Base-by-base conservation (phyloP, 2,888 invertebrate genomes). In the Nyleta sp. region DNA sequence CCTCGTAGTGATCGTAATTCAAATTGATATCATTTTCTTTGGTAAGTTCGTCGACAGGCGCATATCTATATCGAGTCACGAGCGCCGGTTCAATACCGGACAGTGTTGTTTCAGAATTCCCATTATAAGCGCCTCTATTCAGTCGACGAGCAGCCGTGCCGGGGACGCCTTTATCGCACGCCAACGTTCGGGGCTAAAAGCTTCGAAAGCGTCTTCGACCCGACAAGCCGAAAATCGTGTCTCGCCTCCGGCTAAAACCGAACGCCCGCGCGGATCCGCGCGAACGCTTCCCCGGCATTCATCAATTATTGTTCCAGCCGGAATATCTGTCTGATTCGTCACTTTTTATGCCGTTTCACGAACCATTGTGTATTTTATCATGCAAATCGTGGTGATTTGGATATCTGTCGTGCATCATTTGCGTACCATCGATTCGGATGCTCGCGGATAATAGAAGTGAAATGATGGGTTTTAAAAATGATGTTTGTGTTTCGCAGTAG, bases 101-200 rank as follows among this genome's bases (percentile, higher is more conserved):
- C 79, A 81, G 84, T 84, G 85, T 86, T 86, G 86, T 86, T 86
- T 86, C 83, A 83, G 83, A 85, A 86, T 84, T 85, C 81, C 83
- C 79, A 84, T 86, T 85, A 85, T 84, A 84, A 83, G 75, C 83
- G 78, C 53, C 70, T 76, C 78, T 55, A 68, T 80, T 74, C 64
- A 68, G 31, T 52, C 62, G 33, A 20, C 53, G 44, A 73, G 50
- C 67, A 53, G 71, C 65, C 53, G 48, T 60, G 71, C 65, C 53
- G 48, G 44, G 22, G 53, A 57, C 24, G 10, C 65, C 53, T 71
- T 77, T 71, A 71, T 77, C 71, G 71, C 57, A 18, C 62, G 72
- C 53, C 55, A 77, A 38, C 53, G 52, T 71, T 74, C 55, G 40
- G 55, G 50, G 46, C 78, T 80, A 80, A 80, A 78, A 80, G 78